Conservation (phyloP, 2,888 invertebrate species). For the Leucozona laternaria region DNA sequence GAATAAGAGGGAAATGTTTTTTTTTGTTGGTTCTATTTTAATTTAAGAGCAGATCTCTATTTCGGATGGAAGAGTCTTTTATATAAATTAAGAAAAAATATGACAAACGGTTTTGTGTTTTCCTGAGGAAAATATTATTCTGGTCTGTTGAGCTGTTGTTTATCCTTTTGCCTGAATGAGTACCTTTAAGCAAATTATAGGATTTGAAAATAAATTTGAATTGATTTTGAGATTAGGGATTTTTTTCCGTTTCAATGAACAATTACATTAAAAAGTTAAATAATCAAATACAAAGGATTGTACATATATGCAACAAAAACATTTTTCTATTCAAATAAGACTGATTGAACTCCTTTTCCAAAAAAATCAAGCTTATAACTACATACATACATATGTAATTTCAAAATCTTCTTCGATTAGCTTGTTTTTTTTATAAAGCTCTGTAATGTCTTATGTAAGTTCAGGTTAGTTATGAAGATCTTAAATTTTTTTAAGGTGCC, state of each 20-base stretch:
- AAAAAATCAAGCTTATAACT: too few relatives aligned
- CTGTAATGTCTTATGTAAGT: too few relatives aligned
- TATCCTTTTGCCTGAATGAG: constrained; percentile 8
- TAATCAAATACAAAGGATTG: neutral
- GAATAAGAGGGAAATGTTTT: constrained; percentile 10
- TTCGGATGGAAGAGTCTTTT: neutral
- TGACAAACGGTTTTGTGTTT: neutral
- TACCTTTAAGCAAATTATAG: neutral
- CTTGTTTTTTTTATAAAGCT: too few relatives aligned
- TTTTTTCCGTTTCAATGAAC: constrained; percentile 22
- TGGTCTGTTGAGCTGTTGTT: neutral
- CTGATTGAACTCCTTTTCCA: too few relatives aligned
- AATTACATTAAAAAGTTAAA: neutral
- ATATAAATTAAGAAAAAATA: neutral
- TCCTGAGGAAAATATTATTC: neutral
- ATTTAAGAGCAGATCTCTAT: neutral
- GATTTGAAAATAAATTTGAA: neutral
- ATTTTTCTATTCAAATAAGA: too few relatives aligned
- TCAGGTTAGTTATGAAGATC: too few relatives aligned
- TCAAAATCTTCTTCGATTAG: too few relatives aligned
- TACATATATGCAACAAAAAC: too few relatives aligned
- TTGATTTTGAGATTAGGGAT: constrained; percentile 2
- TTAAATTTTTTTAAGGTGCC: too few relatives aligned
- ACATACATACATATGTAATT: too few relatives aligned
- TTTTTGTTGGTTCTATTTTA: neutral